These are phyloP conservation scores for Drosophila orosa DNA, from an alignment of 1,140 invertebrate species.

Conservation along the genomic window DNA sequence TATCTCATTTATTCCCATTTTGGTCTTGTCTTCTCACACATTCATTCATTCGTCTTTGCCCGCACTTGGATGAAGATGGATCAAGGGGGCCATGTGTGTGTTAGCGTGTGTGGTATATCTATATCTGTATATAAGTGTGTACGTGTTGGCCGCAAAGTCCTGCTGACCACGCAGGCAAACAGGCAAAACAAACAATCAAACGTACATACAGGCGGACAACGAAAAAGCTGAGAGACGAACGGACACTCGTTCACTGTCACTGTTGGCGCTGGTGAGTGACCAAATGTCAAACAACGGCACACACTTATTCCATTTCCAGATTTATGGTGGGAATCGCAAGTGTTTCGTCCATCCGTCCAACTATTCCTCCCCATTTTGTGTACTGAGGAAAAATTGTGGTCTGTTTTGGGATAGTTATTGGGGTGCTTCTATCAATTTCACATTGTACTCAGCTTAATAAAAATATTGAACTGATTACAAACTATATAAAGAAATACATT, in stretches of 20 bases:
- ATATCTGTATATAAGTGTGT: not conserved
- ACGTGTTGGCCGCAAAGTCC: constrained; percentile 35
- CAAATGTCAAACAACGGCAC: constrained; percentile 74
- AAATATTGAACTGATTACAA: not conserved
- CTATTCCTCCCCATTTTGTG: not conserved
- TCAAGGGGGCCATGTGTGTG: not conserved
- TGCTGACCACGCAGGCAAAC: constrained; percentile 59
- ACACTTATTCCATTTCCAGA: constrained; percentile 80
- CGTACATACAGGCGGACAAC: constrained; percentile 6
- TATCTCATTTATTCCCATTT: constrained; percentile 78
- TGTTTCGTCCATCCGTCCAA: constrained; percentile 21
- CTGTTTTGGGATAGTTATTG: too few species aligned
- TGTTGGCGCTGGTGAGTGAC: constrained; percentile 62
- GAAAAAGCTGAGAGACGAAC: constrained; percentile 8
- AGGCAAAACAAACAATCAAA: constrained; percentile 12
- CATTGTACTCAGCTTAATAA: not conserved
- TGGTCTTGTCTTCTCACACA: constrained; percentile 25
- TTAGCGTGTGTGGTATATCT: constrained; percentile 1
- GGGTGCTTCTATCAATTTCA: not conserved
- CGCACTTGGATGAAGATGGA: constrained; percentile 26
- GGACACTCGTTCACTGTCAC: constrained; percentile 53
- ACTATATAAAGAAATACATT: not conserved
- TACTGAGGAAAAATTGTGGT: constrained; percentile 14
- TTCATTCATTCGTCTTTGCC: constrained; percentile 9
- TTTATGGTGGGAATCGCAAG: constrained; percentile 64